Evolutionary conservation across 2,888 invertebrate genomes (phyloP), one percentile per base, ranked within the genome.

Genomic region (Choreutis nemorana): DNA sequence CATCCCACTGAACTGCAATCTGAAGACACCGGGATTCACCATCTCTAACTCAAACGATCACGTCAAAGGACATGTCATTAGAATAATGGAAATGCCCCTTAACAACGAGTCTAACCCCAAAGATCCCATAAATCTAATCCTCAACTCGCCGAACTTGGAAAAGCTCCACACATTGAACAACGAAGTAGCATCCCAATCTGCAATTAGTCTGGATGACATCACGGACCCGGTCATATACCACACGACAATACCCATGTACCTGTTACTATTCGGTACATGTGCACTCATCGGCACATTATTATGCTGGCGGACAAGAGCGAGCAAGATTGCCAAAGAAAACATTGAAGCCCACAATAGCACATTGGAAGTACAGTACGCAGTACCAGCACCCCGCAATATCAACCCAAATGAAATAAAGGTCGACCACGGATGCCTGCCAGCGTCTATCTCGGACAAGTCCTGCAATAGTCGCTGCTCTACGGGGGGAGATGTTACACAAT

Each of bases 1-100:
- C 24, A 32, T 43, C 22, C 36, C 33, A 14, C 9, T 14, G 2
- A 26, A 13, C 4, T 36, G 36, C 15, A 11, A 27, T 36, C 10
- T 33, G 12, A 9, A 35, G 10, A 33, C 36, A 2, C 28, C 22
- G 9, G 22, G 9, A 8, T 14, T 31, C 23, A 23, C 31, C 3
- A 31, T 31, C 12, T 15, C 28, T 4, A 31, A 31, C 9, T 14
- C n/a, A 7, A 14, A 31, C 20, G 28, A 28, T 20, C 31, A 22
- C n/a, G 10, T 30, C 8, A 25, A 26, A 26, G 26, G 32, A 14
- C 28, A 28, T 14, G 25, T 21, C n/a, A 2, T 32, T 21, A 28
- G 28, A 14, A 15, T 32, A 7, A 32, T 32, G 16, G 21, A 32
- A n/a, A 16, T n/a, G 18, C 8, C 7, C 6, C 9, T 6, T 18